Conservation (phyloP, 1,140 invertebrate species). For the Odontomachus brunneus region DNA sequence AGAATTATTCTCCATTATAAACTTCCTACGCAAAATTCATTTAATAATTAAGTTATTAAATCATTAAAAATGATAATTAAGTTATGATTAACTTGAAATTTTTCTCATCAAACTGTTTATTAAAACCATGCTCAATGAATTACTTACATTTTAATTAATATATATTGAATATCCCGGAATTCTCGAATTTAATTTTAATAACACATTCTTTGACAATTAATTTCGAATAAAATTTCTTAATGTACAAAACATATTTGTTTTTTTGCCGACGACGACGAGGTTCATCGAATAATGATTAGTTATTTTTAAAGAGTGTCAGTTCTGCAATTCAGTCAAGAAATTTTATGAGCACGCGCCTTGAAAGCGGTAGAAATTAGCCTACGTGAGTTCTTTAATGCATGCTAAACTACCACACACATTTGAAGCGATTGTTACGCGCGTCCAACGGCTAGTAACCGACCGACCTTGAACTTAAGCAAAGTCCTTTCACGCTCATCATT, state of each 20-base stretch:
- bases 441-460: slow-evolving; percentile 5
- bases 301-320: background rate
- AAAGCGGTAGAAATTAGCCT: background rate
- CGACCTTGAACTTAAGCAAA: slow-evolving; percentile 53
- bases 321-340: background rate
- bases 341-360: slow-evolving; percentile 13
- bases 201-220: background rate
- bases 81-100: too few relatives aligned
- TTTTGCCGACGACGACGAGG: too few relatives aligned
- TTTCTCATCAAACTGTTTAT: too few relatives aligned
- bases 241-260: slow-evolving; percentile 4
- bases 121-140: too few relatives aligned
- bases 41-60: too few relatives aligned
- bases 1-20: background rate
- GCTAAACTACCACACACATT: slow-evolving; percentile 12
- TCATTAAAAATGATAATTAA: too few relatives aligned
- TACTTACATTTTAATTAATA: too few relatives aligned
- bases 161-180: background rate
- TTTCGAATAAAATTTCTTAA: background rate
- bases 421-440: background rate
- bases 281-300: background rate
- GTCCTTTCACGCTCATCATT: slow-evolving; percentile 12
- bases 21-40: background rate
- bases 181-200: background rate
- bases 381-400: slow-evolving; percentile 25